Base-by-base conservation (phyloP, 2,888 invertebrate species). In the Lordiphosa andalusiaca region DNA sequence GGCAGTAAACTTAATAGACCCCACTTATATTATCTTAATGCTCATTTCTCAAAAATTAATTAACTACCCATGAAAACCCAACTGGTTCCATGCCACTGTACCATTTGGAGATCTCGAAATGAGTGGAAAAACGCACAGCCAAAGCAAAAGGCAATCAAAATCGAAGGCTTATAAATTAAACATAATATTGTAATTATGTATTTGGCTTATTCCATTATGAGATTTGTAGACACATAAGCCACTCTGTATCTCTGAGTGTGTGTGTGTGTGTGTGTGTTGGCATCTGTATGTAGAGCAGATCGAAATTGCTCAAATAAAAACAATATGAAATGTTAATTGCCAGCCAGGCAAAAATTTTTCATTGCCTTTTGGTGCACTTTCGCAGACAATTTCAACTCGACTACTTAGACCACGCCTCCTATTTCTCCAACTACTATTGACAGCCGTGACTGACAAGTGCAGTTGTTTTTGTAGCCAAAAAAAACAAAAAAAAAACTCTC, bases 401-500 rank as follows among this genome's bases (percentile, higher is more conserved):
- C 50, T 25, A n/a, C n/a, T n/a, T n/a, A 35, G 40, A 21, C 49
- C 48, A 37, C 12, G 44, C 30, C 44, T 41, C 23, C 30, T 54
- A 19, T 37, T 40, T 38, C 21, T 65, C 62, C 59, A 57, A 58
- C 57, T 67, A 72, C 76, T 67, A 80, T 80, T 80, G 76, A 76
- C 81, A 84, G 59, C 63, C 67, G 52, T 75, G 57, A 80, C 75
- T 66, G 80, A 83, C 75, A 74, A 71, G 75, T 74, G 75, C 69
- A 65, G 66, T 58, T 36, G 49, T 52, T 39, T 50, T 46, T 57
- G 53, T 51, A 35, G 21, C 37, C 51, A 54, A 53, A 30, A 77
- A 78, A 77, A 78, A 54, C 52, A 30, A 77, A 78, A 77, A 78
- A 54, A 53, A 30, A 77, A 78, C 77, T 78, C 84, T 80, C 85